phyloP scores from a whole-genome alignment of 2,888 invertebrate genomes.

The Timema podura region DNA sequence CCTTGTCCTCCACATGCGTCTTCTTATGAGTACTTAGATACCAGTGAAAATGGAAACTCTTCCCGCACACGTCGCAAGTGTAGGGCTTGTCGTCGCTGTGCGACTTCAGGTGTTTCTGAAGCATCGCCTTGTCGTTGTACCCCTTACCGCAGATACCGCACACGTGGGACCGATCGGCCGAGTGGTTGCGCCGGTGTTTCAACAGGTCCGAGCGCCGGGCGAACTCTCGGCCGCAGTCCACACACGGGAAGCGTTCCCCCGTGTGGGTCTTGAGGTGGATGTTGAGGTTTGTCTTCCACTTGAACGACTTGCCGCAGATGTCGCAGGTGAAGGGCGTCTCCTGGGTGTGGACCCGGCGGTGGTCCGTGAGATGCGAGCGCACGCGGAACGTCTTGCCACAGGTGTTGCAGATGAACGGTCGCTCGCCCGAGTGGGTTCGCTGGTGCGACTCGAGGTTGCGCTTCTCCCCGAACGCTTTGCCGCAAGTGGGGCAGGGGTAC shows the following conservation, averaged over 20 bases:
- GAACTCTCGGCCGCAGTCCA: conserved; percentile 30
- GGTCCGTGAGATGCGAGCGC: conserved; percentile 41
- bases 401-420: conserved; percentile 37
- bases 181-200: conserved; percentile 27
- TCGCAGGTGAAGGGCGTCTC: conserved; percentile 39
- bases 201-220: conserved; percentile 27
- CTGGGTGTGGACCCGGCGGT: conserved; percentile 39
- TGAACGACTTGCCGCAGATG: conserved; percentile 41
- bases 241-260: conserved; percentile 28
- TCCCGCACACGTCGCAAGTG: conserved; percentile 28
- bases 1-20: conserved; percentile 26
- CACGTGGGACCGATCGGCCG: conserved; percentile 24
- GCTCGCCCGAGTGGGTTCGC: conserved; percentile 40
- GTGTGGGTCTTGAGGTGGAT: conserved; percentile 38
- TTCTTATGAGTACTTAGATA: conserved; percentile 29
- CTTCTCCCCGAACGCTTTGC: conserved; percentile 43
- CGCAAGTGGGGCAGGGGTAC: conserved; percentile 42
- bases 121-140: conserved; percentile 26
- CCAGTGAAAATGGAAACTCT: conserved; percentile 31
- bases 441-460: conserved; percentile 44
- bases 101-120: conserved; percentile 29
- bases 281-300: conserved; percentile 42
- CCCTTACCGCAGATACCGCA: conserved; percentile 27
- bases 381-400: conserved; percentile 42
- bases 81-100: conserved; percentile 29